A percentile compares a stretch with the other conserved stretches of the same genome.
phyloP scores from a whole-genome alignment of 1,140 invertebrate species.

The Pseudomyrmex dendroicus region DNA sequence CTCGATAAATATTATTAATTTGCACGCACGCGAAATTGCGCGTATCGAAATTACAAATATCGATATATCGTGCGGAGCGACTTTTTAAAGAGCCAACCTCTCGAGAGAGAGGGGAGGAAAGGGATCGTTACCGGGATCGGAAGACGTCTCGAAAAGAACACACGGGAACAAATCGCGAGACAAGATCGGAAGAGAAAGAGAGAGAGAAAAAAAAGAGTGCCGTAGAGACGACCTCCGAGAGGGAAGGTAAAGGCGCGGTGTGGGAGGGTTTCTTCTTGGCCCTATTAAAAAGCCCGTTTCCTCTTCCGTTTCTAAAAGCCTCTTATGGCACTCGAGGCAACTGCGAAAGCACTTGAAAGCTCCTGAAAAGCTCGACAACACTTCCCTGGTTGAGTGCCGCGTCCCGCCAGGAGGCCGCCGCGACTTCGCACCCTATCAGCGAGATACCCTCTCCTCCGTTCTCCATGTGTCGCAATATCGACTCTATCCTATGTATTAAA shows the following conservation, averaged over 20 bases:
- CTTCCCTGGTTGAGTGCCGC: slow-evolving; percentile 84
- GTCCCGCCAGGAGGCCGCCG: slow-evolving; percentile 79
- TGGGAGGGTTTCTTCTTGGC: slow-evolving; percentile 78
- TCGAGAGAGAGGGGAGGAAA: too few relatives aligned
- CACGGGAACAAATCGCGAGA: slow-evolving; percentile 51
- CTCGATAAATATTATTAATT: neutral
- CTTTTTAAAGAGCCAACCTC: too few relatives aligned
- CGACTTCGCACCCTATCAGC: slow-evolving; percentile 82
- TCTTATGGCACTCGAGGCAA: slow-evolving; percentile 85
- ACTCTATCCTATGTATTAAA: slow-evolving; percentile 78
- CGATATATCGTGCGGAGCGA: too few relatives aligned
- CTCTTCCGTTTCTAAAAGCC: slow-evolving; percentile 85
- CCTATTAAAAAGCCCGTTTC: slow-evolving; percentile 86
- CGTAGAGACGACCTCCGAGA: slow-evolving; percentile 42
- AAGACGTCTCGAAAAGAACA: slow-evolving; percentile 25
- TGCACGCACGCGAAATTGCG: neutral
- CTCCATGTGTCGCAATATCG: slow-evolving; percentile 75
- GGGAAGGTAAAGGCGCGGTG: slow-evolving; percentile 39
- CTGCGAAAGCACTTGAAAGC: slow-evolving; percentile 86
- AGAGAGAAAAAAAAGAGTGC: slow-evolving; percentile 49
- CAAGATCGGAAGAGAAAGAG: slow-evolving; percentile 55
- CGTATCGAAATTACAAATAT: too few relatives aligned
- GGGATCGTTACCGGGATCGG: neutral
- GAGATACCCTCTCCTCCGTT: slow-evolving; percentile 72
- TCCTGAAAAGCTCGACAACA: slow-evolving; percentile 86